Percentiles rank a stretch among this genome's conserved stretches.
Conservation (phyloP, 2,113 vertebrate genomes). For the Oreocharis arfaki region DNA sequence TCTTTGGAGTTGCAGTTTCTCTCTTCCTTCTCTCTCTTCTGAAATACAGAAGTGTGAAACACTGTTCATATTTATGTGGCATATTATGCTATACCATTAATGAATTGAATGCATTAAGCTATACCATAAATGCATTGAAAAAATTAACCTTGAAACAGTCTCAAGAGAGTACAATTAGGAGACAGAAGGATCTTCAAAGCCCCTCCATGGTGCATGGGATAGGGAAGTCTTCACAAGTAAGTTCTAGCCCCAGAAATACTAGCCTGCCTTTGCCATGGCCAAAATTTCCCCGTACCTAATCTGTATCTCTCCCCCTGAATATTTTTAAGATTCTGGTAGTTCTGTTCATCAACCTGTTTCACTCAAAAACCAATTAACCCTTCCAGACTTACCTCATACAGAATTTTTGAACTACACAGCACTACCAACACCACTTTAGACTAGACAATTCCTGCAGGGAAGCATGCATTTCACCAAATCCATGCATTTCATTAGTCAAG, state of each 20-base stretch:
- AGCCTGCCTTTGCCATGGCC: neutral
- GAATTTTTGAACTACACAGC: neutral
- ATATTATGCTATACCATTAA: neutral
- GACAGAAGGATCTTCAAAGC: neutral
- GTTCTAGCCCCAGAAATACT: neutral
- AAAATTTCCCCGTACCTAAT: neutral
- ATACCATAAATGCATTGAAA: neutral
- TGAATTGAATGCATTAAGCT: no score
- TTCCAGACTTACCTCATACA: neutral
- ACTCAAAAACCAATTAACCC: neutral
- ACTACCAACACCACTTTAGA: neutral
- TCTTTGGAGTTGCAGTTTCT: neutral
- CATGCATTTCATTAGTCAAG: neutral
- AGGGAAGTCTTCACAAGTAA: neutral
- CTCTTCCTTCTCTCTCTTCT: neutral
- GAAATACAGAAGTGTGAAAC: neutral
- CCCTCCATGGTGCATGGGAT: neutral
- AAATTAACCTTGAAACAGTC: neutral
- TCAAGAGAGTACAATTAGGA: neutral
- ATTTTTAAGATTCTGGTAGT: neutral
- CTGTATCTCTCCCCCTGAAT: neutral
- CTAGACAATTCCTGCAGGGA: neutral
- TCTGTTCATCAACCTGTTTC: neutral
- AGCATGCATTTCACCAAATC: neutral
- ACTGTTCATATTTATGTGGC: neutral